Evolutionary conservation across 2,888 invertebrate species (phyloP), one percentile per base, ranked within the genome.

Genomic region (Leucania comma): DNA sequence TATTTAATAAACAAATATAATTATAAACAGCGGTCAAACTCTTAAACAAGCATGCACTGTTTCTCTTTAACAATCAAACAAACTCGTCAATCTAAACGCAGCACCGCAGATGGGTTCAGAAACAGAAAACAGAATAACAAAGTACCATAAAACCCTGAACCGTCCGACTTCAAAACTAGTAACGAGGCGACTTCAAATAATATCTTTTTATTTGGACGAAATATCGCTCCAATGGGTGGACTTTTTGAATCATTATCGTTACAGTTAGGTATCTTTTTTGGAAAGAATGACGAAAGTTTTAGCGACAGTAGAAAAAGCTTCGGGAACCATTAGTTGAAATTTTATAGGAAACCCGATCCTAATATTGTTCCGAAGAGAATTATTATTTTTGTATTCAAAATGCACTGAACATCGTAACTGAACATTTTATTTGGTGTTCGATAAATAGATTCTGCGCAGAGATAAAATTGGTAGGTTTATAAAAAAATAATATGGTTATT

Each of bases 131-230:
- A 80, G 72, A 70, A 82, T 80, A 81, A 80, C 80, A 80, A 82
- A 80, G 68, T 64, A 17, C 72, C 57, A 72, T 78, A 75, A 81
- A 82, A 64, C 54, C 56, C 38, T 56, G 59, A 77, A 69, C 65
- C 65, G 65, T 69, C 84, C 56, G 75, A 86, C 82, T 83, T 79
- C 70, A 72, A 64, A 86, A 85, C 85, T 85, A 83, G 75, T 78
- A 81, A 81, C 76, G 73, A 82, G 71, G 42, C 32, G 70, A 86
- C 73, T 83, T 75, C 72, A 84, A 86, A 81, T 75, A 79, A 81
- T 85, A 77, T 84, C 80, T 82, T 83, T 87, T 80, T 77, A 78
- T 74, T 79, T 74, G 75, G 68, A 77, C 71, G 64, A 73, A 78
- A 80, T 82, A 79, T 70, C 67, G 74, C 67, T 76, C 53, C 57